These are phyloP conservation scores for Microplitis demolitor DNA, from an alignment of 1,140 invertebrate genomes.

Conservation along the genomic window DNA sequence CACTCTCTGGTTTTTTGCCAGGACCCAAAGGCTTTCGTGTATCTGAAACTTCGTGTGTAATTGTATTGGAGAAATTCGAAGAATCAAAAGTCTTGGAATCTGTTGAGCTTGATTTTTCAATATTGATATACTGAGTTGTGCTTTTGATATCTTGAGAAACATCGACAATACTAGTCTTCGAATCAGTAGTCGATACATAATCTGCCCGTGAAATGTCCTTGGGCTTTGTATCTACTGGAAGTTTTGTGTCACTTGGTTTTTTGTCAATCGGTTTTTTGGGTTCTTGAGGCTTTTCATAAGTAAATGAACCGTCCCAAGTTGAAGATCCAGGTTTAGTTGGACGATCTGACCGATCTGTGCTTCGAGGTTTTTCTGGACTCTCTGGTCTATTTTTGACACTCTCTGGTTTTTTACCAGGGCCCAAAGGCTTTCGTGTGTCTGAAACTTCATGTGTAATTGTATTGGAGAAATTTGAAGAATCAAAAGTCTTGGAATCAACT, in stretches of 20 bases:
- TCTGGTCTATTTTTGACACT: background rate
- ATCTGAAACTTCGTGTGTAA: too few relatives aligned
- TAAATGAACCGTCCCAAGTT: constrained; percentile 35
- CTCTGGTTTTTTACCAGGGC: background rate
- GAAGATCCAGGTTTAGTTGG: constrained; percentile 27
- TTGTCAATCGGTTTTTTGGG: constrained; percentile 13
- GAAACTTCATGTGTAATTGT: constrained; percentile 23
- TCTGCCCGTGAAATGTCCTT: too few relatives aligned
- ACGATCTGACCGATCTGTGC: constrained; percentile 15
- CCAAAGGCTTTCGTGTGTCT: constrained; percentile 8
- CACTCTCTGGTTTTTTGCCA: too few relatives aligned
- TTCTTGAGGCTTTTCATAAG: constrained; percentile 20
- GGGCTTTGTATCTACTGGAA: too few relatives aligned
- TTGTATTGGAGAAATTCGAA: background rate
- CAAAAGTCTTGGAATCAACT: constrained; percentile 18
- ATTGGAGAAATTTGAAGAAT: constrained; percentile 15
- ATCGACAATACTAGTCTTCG: background rate
- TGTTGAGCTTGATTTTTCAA: too few relatives aligned
- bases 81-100: too few relatives aligned
- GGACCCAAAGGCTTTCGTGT: too few relatives aligned
- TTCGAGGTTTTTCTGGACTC: constrained; percentile 14
- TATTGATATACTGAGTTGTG: background rate
- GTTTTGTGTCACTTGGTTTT: background rate
- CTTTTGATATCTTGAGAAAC: background rate
- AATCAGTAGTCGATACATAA: background rate